phyloP scores from a whole-genome alignment of 2,888 invertebrate genomes.

The Acleris sparsana region DNA sequence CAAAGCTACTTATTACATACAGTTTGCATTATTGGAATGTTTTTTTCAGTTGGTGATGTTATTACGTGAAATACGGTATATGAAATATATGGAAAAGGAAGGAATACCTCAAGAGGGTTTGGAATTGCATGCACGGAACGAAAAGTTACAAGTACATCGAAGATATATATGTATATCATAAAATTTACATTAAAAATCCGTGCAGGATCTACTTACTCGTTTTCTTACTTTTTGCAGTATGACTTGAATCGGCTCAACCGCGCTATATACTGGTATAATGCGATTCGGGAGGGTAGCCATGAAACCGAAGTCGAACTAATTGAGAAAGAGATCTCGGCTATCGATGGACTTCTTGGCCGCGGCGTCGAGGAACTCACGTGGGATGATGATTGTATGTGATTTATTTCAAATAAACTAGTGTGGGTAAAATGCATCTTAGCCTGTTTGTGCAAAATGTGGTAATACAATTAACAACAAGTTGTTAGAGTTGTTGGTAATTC shows the following conservation, averaged over 20 bases:
- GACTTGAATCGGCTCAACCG: slow-evolving; percentile 82
- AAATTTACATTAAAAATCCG: no score
- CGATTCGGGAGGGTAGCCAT: slow-evolving; percentile 88
- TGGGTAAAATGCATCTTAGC: no score
- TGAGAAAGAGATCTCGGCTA: slow-evolving; percentile 88
- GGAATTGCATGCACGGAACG: slow-evolving; percentile 86
- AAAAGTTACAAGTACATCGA: slow-evolving; percentile 84
- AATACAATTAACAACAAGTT: no score
- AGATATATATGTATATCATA: not conserved
- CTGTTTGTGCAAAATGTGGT: no score
- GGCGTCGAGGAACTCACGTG: slow-evolving; percentile 89
- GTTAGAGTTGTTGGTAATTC: no score
- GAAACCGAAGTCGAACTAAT: slow-evolving; percentile 91
- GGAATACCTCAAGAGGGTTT: slow-evolving; percentile 85
- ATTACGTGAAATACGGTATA: slow-evolving; percentile 92
- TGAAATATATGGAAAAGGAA: slow-evolving; percentile 86
- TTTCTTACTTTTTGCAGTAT: slow-evolving; percentile 60
- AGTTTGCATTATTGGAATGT: slow-evolving; percentile 4
- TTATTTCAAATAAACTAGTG: not conserved
- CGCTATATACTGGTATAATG: slow-evolving; percentile 93
- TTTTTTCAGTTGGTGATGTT: slow-evolving; percentile 85
- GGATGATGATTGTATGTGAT: slow-evolving; percentile 88
- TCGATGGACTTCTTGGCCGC: slow-evolving; percentile 87
- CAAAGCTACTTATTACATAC: not conserved
- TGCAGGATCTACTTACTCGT: not conserved